Evolutionary conservation across 1,140 invertebrate species (phyloP).

Genomic region (Lithobius niger): DNA sequence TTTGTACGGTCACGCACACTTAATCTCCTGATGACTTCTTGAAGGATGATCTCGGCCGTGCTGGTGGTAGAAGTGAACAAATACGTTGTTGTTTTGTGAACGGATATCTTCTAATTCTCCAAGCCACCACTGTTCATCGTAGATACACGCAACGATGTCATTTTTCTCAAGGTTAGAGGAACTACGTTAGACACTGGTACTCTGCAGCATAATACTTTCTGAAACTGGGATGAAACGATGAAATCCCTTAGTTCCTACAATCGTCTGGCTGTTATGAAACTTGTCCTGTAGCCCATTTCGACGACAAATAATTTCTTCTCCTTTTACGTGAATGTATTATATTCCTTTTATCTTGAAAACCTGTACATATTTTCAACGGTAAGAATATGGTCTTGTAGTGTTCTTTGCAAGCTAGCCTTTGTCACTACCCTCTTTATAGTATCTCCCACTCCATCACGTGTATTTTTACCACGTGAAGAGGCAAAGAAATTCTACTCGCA

Average conservation of each 20-base stretch:
- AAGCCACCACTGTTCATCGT: constrained; percentile 1
- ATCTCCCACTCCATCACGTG: too few relatives aligned
- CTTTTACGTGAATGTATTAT: background rate
- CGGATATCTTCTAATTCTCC: background rate
- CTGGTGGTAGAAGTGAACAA: background rate
- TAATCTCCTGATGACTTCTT: background rate
- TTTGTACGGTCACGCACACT: background rate
- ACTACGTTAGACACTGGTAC: background rate
- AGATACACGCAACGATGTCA: background rate
- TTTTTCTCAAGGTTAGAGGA: background rate
- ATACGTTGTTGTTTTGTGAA: background rate
- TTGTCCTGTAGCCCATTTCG: background rate
- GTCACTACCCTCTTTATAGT: constrained; percentile 6
- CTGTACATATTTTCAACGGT: background rate
- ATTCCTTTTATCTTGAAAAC: background rate
- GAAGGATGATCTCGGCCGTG: background rate
- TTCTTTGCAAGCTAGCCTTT: constrained; percentile 2
- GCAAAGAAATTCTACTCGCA: too few relatives aligned
- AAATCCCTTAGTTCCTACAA: background rate
- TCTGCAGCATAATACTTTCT: background rate
- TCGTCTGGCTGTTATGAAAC: background rate
- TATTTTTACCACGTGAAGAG: too few relatives aligned
- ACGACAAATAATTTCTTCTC: background rate
- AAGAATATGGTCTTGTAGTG: background rate
- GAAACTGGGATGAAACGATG: background rate